Evolutionary conservation across 2,113 vertebrate species (phyloP), one percentile per base, ranked within the genome.

Genomic region (Gila orcuttii): DNA sequence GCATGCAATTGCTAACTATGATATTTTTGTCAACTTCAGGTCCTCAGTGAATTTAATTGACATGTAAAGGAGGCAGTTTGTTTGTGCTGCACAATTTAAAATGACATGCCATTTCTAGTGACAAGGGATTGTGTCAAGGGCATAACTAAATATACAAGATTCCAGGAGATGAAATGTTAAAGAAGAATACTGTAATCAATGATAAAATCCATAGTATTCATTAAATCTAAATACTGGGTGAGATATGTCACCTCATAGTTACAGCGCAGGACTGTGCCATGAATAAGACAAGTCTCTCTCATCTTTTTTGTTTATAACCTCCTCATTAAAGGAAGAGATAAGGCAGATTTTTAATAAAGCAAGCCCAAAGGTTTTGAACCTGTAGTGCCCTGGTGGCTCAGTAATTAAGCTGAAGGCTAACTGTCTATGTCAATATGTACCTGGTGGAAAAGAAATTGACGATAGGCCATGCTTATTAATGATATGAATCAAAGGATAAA

Each of bases 341-440:
- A 55, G 28, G 28, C 28, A 77, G 75, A 77, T 33, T 77, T 77
- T 31, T n/a, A 77, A 33, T 55, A 19, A 77, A 77, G 10, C 69
- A 73, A 77, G 50, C 47, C 25, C 9, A 11, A 52, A 9, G 47
- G 50, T 31, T 19, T 33, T 55, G 55, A 8, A 55, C 9, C 28
- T 33, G 9, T 17, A 31, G 1, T 21, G 50, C 8, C 47, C 47
- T 33, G 47, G 8, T 33, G 17, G 8, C 50, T 55, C 75, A 55
- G 9, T 77, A 77, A 55, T 77, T 77, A 31, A 55, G 8, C 7
- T 68, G 25, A 64, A 81, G 55, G 79, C 11, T 28, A 52, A 31
- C 75, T 73, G 69, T 73, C 36, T 52, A 23, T 42, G 69, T 12
- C 69, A 73, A n/a, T 73, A 73, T n/a, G 21, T 21, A n/a, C 69